Evolutionary conservation across 2,797 vertebrate genomes (phyloP), one percentile per base, ranked within the genome.

Genomic region (Holocentrus rufus): DNA sequence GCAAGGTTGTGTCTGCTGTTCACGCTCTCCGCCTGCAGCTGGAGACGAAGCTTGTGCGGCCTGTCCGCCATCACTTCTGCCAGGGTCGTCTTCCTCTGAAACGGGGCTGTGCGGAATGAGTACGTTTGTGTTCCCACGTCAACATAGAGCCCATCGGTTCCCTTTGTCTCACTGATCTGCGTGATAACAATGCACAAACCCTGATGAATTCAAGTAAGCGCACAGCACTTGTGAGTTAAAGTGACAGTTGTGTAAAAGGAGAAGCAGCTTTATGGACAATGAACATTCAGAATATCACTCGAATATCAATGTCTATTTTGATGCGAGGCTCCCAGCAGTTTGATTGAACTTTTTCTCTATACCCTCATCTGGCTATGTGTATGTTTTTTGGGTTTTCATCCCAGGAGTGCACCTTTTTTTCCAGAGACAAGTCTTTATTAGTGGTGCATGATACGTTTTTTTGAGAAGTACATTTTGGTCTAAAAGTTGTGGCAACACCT

Each of bases 101-200:
- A 98, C 0, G 95, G 95, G 2, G 96, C 94, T 0, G 91, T 82
- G 64, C 87, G 90, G 87, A 99, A 99, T n/a, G 58, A 93, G 77
- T 96, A 94, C 0, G 97, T 99, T 86, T 99, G 98, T 1, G 96
- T 99, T 39, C 95, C 96, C 61, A 92, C 80, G 70, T 98, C 96
- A 46, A 95, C 50, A 39, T 84, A 82, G 2, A 97, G 92, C 2
- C 95, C 95, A 1, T 98, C 97, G 0, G 90, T 78, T 50, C 87
- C 93, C 39, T 89, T 93, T 6, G 91, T 81, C 83, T 96, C 95
- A 0, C 97, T 97, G 81, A 99, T 96, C 87, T 94, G 84, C 23
- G 58, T 0, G 3, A 27, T 66, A 22, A 14, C 34, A 22, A 30
- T 30, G 15, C 57, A 13, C 22, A 27, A 36, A 15, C 25, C 4